Base-by-base conservation (phyloP, 2,888 invertebrate genomes). In the Amphipyra berbera region DNA sequence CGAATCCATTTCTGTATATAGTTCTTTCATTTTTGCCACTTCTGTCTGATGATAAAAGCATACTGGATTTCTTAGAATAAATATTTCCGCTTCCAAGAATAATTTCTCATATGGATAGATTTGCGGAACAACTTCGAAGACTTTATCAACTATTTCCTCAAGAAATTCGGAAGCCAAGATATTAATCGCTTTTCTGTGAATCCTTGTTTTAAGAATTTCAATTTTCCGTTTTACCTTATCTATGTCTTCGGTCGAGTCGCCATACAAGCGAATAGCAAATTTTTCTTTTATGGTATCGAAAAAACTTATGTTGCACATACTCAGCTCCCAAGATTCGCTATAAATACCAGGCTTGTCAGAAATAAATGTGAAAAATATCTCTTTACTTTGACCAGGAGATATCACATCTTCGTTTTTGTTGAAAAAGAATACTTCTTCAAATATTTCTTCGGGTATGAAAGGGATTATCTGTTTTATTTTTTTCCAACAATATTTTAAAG, bases 341-440 rank as follows among this genome's bases (percentile, higher is more conserved):
- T 85, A 92, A 8, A 93, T 87, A 2, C 92, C 91, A 1, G 92
- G 83, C 21, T 77, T 79, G 6, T 87, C 83, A 1, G 95, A 89
- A 47, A 92, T 77, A 75, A 96, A 96, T 70, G 95, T 95, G 37
- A 96, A 88, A 12, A 78, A 85, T 45, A 96, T 74, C 35, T 90
- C 73, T 44, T 88, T 88, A 3, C 78, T 87, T 73, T 95, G 93
- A 0, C 95, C 95, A 0, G 96, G 96, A 0, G 91, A 83, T 44
- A 96, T 65, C 0, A 95, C 81, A 14, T 94, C 90, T 80, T 95
- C 95, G 68, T 95, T 95, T 84, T 95, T 96, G 61, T 95, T 93
- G 64, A 96, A 96, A 79, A 91, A 96, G 78, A 96, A 96, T 0
- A 89, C 89, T 80, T 91, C 94, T 44, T 86, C 89, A 56, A 80